Conservation (phyloP, 2,888 invertebrate species). For the Oxystoma pomonae region DNA sequence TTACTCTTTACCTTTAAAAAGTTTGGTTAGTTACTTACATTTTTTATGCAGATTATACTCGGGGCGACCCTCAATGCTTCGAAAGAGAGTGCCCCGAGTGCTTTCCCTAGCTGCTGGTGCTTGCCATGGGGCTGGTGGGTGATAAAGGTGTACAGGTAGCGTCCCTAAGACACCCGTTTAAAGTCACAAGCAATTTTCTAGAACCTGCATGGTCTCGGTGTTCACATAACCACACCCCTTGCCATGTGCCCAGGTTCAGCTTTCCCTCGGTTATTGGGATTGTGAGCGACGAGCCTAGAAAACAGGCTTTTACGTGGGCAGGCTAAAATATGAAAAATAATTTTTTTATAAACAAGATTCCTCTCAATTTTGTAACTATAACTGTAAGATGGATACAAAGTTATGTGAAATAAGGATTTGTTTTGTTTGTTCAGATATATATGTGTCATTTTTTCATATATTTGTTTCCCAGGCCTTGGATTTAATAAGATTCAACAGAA, state of each 20-base stretch:
- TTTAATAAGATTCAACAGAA: no score
- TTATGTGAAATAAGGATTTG: no score
- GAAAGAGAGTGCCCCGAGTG: constrained; percentile 50
- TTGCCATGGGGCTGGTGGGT: constrained; percentile 80
- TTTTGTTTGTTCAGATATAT: no score
- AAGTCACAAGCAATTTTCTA: constrained; percentile 77
- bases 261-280: constrained; percentile 96
- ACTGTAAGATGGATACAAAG: no score
- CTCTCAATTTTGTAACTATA: no score
- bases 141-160: constrained; percentile 83
- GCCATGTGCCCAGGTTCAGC: constrained; percentile 94
- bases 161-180: constrained; percentile 87
- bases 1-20: no score
- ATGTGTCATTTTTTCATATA: no score
- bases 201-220: constrained; percentile 95
- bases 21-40: no score
- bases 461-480: no score
- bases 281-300: constrained; percentile 91
- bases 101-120: constrained; percentile 89
- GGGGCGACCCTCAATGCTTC: constrained; percentile 48
- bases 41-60: constrained; percentile 32
- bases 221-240: constrained; percentile 97
- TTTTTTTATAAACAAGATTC: no score
- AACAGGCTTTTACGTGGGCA: constrained; percentile 95
- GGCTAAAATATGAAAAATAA: constrained; percentile 62